Evolutionary conservation across 2,888 invertebrate species (phyloP), one percentile per base, ranked within the genome.

Genomic region (Diachrysia chrysitis): DNA sequence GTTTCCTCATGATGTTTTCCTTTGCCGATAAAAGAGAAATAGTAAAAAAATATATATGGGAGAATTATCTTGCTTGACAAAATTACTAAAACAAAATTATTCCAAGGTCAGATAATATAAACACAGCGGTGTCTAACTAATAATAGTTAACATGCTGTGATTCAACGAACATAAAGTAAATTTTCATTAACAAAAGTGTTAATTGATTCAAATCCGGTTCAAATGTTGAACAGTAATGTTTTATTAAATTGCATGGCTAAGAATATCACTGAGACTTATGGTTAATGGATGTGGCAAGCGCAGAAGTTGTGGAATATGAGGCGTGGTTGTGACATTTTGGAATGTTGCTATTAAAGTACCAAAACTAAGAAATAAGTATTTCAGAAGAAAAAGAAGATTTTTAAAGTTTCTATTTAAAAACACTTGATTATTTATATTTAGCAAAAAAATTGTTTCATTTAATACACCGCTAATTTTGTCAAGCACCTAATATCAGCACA

Each of bases 161-260:
- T 71, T 67, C 63, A 42, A 56, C 32, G n/a, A 67, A 64, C 62
- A 60, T 54, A 61, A 76, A 67, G 69, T 83, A 69, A 76, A 78
- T 77, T 77, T 77, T 79, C 68, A 83, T 82, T 83, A 84, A 79
- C 73, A 66, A 79, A 81, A 78, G 82, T 81, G 82, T 79, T 79
- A 83, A 85, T 78, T 82, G 82, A 83, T 78, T 82, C 69, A 76
- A 73, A 78, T 80, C 81, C 71, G 72, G 81, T 74, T 69, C 79
- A 73, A 69, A 77, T 77, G 78, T 66, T 58, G 70, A 76, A 69
- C 72, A 61, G 79, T 74, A 67, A 78, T 71, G 64, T 70, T 74
- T 80, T 71, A 78, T 75, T 71, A 66, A 78, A 79, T 82, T 37
- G 61, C 25, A 57, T 48, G 37, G 48, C 19, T 35, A 21, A 63